Percentiles rank a stretch among this genome's conserved stretches.
Evolutionary conservation across 30 jellyfish, hydroid and myxozoan genomes (phyloP).

Genomic region (Aurelia coerulea): DNA sequence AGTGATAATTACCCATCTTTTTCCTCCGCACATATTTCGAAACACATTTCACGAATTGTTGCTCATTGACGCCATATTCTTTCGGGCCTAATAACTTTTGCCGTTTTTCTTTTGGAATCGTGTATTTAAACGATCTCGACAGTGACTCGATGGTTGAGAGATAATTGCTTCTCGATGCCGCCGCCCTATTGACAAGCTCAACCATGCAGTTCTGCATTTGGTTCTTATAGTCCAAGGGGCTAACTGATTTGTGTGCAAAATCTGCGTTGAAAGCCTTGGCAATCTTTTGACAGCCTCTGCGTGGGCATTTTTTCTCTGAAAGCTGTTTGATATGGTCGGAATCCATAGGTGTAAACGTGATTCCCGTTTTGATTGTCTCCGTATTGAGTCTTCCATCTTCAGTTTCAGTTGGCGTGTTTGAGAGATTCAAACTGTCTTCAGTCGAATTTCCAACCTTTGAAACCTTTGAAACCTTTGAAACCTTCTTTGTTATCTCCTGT

Average conservation of each 20-base stretch:
- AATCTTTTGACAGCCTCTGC: background rate
- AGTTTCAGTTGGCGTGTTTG: background rate
- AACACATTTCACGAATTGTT: constrained; percentile 7
- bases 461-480: background rate
- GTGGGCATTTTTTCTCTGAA: background rate
- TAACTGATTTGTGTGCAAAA: too few species aligned
- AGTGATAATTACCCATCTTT: background rate
- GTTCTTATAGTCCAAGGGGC: too few species aligned
- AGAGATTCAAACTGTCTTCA: background rate
- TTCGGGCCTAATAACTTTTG: constrained; percentile 51
- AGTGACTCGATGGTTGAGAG: background rate
- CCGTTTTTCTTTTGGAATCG: constrained; percentile 42
- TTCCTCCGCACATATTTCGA: background rate
- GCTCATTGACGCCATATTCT: constrained; percentile 44
- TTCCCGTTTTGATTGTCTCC: background rate
- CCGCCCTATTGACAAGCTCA: background rate
- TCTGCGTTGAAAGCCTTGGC: background rate
- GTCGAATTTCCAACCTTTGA: background rate
- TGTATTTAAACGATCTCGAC: background rate
- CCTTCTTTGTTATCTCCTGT: background rate
- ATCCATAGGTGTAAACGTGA: background rate
- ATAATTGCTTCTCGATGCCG: background rate
- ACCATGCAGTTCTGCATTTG: too few species aligned
- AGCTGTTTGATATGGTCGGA: background rate
- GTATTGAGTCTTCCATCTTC: background rate